Conservation (phyloP, 2,113 vertebrate species). For the Craseonycteris thonglongyai region DNA sequence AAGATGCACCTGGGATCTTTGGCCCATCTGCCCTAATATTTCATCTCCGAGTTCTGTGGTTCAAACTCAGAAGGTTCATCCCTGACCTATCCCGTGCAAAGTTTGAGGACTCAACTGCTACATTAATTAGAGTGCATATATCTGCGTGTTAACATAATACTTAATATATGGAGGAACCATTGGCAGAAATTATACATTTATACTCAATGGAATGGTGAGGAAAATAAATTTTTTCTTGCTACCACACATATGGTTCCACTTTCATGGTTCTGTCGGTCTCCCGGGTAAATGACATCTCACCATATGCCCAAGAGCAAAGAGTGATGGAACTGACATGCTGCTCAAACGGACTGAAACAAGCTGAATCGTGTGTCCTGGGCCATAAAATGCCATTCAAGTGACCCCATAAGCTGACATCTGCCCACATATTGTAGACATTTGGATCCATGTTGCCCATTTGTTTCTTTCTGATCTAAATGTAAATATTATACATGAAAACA, state of each 20-base stretch:
- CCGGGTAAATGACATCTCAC: conserved; percentile 76
- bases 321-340: conserved; percentile 71
- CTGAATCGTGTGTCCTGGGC: conserved; percentile 59
- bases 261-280: conserved; percentile 70
- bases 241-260: conserved; percentile 80
- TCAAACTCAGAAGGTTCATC: background rate
- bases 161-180: background rate
- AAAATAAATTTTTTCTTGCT: conserved; percentile 60
- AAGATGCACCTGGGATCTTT: conserved; percentile 17
- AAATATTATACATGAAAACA: conserved; percentile 80
- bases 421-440: conserved; percentile 75
- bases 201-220: background rate
- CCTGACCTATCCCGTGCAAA: background rate
- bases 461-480: conserved; percentile 72
- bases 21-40: conserved; percentile 23
- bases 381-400: conserved; percentile 70
- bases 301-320: conserved; percentile 80
- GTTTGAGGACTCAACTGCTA: background rate
- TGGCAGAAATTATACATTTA: background rate
- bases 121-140: background rate
- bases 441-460: conserved; percentile 70
- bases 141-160: background rate
- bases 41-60: background rate
- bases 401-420: conserved; percentile 61
- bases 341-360: conserved; percentile 67